Percentiles rank a stretch among this genome's conserved stretches.
phyloP scores from a whole-genome alignment of 2,113 vertebrate genomes.

The Romanogobio albipinnatus region DNA sequence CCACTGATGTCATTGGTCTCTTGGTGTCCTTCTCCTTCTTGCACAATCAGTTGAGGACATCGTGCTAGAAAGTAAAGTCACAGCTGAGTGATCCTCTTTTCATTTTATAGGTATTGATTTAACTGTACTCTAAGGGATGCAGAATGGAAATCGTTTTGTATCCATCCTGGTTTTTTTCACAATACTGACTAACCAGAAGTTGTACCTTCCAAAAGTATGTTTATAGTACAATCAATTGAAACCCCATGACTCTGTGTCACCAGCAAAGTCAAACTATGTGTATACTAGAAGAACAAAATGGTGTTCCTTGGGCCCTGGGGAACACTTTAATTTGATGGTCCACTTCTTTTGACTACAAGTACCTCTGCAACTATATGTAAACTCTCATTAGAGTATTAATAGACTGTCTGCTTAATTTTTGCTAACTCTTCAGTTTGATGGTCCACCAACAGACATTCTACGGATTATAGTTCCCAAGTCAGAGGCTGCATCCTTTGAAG shows the following conservation, averaged over 20 bases:
- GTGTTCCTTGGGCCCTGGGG: too few relatives aligned
- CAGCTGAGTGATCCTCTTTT: not conserved
- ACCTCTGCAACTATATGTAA: too few relatives aligned
- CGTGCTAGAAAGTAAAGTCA: not conserved
- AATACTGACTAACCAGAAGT: not conserved
- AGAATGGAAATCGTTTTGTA: not conserved
- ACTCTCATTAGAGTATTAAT: too few relatives aligned
- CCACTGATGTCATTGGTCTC: not conserved
- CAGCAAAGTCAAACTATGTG: not conserved
- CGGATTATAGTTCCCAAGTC: too few relatives aligned
- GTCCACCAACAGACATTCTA: too few relatives aligned
- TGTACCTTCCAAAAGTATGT: not conserved
- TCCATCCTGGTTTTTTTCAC: not conserved
- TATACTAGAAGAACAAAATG: not conserved
- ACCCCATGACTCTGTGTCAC: not conserved
- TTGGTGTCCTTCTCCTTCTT: not conserved
- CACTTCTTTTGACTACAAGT: too few relatives aligned
- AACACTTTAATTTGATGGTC: too few relatives aligned
- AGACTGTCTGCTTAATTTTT: too few relatives aligned
- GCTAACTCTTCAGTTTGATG: too few relatives aligned
- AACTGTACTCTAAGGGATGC: not conserved
- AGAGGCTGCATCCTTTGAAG: too few relatives aligned
- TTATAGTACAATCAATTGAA: not conserved
- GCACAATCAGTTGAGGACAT: not conserved
- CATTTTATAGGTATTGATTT: constrained; percentile 9